These are phyloP conservation scores for Lindbergichthys nudifrons DNA, from an alignment of 2,797 vertebrate genomes.

Conservation along the genomic window DNA sequence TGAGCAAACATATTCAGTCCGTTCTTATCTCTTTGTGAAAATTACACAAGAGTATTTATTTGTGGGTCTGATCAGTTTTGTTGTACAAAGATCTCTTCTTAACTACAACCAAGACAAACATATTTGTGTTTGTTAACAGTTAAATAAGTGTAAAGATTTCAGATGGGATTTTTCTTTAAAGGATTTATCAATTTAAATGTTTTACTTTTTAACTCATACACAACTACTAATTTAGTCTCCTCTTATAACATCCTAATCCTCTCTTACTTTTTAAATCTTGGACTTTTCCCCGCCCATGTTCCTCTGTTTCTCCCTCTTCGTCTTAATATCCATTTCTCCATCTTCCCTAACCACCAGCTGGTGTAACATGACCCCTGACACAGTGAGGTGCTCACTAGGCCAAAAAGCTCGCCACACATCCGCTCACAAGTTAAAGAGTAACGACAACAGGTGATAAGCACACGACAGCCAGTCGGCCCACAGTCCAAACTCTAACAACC, in stretches of 20 bases:
- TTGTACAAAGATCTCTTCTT: not conserved
- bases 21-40: conserved; percentile 54
- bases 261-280: conserved; percentile 2
- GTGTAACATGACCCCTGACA: conserved; percentile 26
- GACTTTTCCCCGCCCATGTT: not conserved
- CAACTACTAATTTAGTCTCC: conserved; percentile 3
- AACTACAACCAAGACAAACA: not conserved
- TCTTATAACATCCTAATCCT: not conserved
- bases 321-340: not conserved
- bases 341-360: not conserved
- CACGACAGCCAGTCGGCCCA: conserved; percentile 22
- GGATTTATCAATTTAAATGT: not conserved
- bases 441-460: conserved; percentile 55
- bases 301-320: conserved; percentile 5
- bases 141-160: not conserved
- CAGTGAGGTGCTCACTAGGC: conserved; percentile 29
- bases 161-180: too few species aligned
- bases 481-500: conserved; percentile 14
- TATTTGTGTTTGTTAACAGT: not conserved
- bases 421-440: conserved; percentile 63
- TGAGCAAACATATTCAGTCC: conserved; percentile 60
- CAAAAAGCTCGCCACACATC: conserved; percentile 48
- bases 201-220: not conserved
- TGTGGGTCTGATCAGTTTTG: not conserved
- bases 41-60: conserved; percentile 35